These are phyloP conservation scores for Leptonema lineaticorne DNA, from an alignment of 1,140 invertebrate genomes.

Conservation along the genomic window DNA sequence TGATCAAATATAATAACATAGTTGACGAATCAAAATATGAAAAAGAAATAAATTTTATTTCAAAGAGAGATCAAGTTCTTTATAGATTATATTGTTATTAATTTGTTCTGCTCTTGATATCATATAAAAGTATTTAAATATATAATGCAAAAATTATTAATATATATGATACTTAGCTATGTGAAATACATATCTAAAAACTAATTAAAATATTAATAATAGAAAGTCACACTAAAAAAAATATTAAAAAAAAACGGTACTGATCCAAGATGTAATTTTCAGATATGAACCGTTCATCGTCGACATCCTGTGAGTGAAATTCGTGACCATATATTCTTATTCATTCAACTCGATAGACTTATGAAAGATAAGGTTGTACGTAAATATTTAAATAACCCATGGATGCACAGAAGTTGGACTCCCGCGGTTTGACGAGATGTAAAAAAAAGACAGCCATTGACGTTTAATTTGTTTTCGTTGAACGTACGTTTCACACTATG, in stretches of 20 bases:
- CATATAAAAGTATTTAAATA: no score
- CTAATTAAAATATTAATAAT: no score
- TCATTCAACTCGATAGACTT: not conserved
- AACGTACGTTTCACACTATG: constrained; percentile 7
- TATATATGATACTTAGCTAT: no score
- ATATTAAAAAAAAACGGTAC: no score
- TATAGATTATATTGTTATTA: not conserved
- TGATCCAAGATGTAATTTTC: no score
- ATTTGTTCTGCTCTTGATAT: not conserved
- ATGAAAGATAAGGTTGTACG: constrained; percentile 10
- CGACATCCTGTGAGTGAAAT: constrained; percentile 14
- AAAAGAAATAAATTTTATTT: no score
- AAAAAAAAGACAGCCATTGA: constrained; percentile 23
- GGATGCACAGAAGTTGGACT: constrained; percentile 32
- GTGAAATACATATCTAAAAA: no score
- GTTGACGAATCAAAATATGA: no score
- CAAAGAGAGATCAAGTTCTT: no score
- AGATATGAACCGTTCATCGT: constrained; percentile 1
- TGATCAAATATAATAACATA: no score
- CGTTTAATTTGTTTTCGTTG: constrained; percentile 28
- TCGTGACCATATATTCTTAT: constrained; percentile 3
- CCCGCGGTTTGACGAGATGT: constrained; percentile 28
- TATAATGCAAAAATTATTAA: no score
- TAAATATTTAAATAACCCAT: constrained; percentile 27
- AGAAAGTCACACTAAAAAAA: no score